Base-by-base conservation (phyloP, 2,888 invertebrate genomes). In the Heteropelma amictum region DNA sequence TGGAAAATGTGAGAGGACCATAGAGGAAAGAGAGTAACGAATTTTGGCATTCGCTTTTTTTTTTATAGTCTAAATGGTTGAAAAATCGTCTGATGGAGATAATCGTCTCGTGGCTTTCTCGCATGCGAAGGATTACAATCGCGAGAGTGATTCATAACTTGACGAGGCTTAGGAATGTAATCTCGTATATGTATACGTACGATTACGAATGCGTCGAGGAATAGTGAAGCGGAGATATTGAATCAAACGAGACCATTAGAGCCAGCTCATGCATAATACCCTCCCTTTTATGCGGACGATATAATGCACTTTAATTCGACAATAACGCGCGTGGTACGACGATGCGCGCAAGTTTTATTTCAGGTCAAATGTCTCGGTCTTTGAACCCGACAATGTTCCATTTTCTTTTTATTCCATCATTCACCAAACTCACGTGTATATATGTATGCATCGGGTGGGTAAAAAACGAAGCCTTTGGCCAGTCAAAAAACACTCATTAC, bases 171-270 rank as follows among this genome's bases (percentile, higher is more conserved):
- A n/a, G n/a, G 4, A 35, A 60, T 65, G 65, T 60, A 23, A 19
- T 54, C 23, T 72, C 51, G 28, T 33, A 65, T 30, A 56, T 51
- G 40, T 28, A 8, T 14, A 17, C 26, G 28, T 42, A 14, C 38
- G 63, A 49, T 70, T 28, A 45, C 54, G 63, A 70, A 63, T 70
- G 70, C 70, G 70, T 54, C 63, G 60, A 30, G 63, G 21, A 61
- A 42, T 42, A 23, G 60, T 10, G 33, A 40, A 21, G 54, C 28
- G 30, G 14, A 64, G 70, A 71, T 71, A 64, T 71, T 56, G 70
- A 71, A 71, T 71, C 47, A 30, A 71, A 71, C 70, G 49, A 64
- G 47, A 71, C 70, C 70, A 71, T 71, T 71, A 71, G 63, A 71
- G 53, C 49, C 4, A 47, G 56, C 49, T 56, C 17, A 35, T n/a